These are phyloP conservation scores for Lepidotrigona ventralis DNA, from an alignment of 1,140 invertebrate species.

Conservation along the genomic window DNA sequence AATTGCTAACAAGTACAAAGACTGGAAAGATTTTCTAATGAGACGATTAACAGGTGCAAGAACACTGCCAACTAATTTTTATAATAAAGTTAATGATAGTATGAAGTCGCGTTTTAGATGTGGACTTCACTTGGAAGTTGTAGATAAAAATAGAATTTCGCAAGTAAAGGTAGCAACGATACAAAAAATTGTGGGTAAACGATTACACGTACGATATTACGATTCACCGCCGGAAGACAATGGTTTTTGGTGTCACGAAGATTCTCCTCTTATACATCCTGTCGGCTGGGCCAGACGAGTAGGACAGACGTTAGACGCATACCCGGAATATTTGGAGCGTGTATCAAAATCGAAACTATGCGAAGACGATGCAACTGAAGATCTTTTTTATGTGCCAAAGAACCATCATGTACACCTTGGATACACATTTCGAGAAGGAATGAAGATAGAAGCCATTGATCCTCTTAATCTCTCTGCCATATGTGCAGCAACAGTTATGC, in stretches of 20 bases:
- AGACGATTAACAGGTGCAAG: constrained; percentile 94
- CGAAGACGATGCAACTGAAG: constrained; percentile 87
- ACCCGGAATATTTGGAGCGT: constrained; percentile 87
- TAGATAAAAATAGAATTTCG: constrained; percentile 97
- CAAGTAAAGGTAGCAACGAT: constrained; percentile 95
- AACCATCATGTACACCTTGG: constrained; percentile 76
- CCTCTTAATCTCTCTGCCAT: constrained; percentile 96
- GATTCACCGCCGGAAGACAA: constrained; percentile 88
- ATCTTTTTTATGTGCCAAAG: constrained; percentile 84
- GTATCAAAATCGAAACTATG: constrained; percentile 82
- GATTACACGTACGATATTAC: constrained; percentile 94
- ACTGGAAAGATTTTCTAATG: constrained; percentile 97
- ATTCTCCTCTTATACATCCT: constrained; percentile 95
- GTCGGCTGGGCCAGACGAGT: constrained; percentile 94
- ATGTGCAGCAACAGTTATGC: constrained; percentile 96
- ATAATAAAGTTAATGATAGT: constrained; percentile 91
- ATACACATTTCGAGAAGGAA: constrained; percentile 89
- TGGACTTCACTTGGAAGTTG: constrained; percentile 94
- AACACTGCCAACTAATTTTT: constrained; percentile 95
- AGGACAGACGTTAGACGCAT: constrained; percentile 92
- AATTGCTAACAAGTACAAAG: constrained; percentile 94
- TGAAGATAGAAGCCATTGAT: constrained; percentile 98
- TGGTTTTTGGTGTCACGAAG: constrained; percentile 98
- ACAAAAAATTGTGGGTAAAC: constrained; percentile 93
- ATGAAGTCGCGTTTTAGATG: constrained; percentile 90